These are phyloP conservation scores for Melanitta fusca DNA, from an alignment of 2,797 vertebrate genomes.

Conservation along the genomic window DNA sequence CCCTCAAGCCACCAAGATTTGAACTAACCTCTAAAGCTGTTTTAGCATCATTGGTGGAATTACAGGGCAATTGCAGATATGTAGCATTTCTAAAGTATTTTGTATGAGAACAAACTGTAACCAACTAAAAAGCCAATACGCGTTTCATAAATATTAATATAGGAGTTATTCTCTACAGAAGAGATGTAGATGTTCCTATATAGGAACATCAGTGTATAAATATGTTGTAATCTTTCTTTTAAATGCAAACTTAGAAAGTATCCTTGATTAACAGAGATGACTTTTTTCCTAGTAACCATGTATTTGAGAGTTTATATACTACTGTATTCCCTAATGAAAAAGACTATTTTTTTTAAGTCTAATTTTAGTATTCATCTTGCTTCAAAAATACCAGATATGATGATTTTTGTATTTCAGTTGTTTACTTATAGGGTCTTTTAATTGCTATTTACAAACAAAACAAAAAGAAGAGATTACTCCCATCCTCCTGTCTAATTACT, in stretches of 20 bases:
- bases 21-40: constrained; percentile 11
- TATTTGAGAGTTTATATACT: neutral
- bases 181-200: neutral
- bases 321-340: neutral
- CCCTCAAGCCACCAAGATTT: constrained; percentile 18
- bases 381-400: neutral
- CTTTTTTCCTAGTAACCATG: neutral
- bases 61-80: neutral
- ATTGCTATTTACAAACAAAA: neutral
- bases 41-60: neutral
- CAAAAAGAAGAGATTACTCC: neutral
- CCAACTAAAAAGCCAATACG: neutral
- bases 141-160: constrained; percentile 62
- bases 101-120: neutral
- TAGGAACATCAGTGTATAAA: constrained; percentile 8
- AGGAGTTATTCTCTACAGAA: neutral
- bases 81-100: constrained; percentile 12
- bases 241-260: constrained; percentile 32
- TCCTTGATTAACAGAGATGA: constrained; percentile 9
- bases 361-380: neutral
- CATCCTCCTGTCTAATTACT: neutral
- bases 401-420: neutral
- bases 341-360: accelerated
- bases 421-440: neutral
- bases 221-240: constrained; percentile 31